Conservation (phyloP, 1,140 invertebrate genomes). For the Rhysida immarginata region DNA sequence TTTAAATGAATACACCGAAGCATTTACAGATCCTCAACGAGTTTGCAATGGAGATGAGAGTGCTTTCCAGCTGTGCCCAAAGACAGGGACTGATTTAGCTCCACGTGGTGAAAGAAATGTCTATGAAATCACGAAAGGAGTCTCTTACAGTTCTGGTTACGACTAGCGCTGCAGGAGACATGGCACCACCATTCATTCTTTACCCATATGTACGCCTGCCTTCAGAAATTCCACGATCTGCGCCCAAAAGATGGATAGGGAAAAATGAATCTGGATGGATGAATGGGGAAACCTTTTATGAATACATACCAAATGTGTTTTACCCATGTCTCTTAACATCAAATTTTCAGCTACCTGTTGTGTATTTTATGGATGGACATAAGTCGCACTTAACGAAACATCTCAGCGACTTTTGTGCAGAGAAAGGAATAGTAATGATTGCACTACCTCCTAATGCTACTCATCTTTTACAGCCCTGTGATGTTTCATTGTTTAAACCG, state of each 20-base stretch:
- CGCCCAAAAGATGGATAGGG: neutral
- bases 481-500: constrained; percentile 11
- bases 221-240: neutral
- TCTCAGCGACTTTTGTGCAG: constrained; percentile 3
- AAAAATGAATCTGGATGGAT: neutral
- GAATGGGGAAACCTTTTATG: constrained; percentile 1
- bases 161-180: constrained; percentile 14
- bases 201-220: constrained; percentile 25
- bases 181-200: constrained; percentile 23
- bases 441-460: constrained; percentile 13
- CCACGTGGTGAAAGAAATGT: neutral
- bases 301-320: constrained; percentile 7
- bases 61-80: neutral
- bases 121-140: constrained; percentile 3
- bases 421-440: constrained; percentile 9
- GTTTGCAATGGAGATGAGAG: neutral
- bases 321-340: constrained; percentile 1
- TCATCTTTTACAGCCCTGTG: constrained; percentile 10
- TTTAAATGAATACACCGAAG: neutral
- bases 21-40: neutral
- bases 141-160: neutral
- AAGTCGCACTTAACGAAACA: constrained; percentile 4
- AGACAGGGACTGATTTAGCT: neutral
- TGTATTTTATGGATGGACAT: constrained; percentile 6
- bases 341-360: neutral